Conservation (phyloP, 2,113 vertebrate genomes). For the Desmodus rotundus region DNA sequence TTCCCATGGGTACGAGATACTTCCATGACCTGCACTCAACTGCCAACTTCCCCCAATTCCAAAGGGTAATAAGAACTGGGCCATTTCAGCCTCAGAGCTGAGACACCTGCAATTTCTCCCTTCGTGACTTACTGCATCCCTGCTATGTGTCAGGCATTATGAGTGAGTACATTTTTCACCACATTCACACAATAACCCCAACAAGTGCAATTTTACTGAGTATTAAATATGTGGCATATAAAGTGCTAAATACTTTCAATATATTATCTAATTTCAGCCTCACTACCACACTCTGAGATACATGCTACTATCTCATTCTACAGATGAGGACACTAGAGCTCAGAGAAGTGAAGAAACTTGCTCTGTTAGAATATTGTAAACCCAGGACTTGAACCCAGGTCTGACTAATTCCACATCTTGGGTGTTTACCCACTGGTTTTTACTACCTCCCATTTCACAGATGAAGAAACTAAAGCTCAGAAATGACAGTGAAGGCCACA, state of each 20-base stretch:
- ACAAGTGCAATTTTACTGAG: not conserved
- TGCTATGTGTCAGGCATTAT: not conserved
- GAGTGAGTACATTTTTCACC: not conserved
- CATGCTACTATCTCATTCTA: not conserved
- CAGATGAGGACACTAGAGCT: not conserved
- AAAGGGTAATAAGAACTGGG: not conserved
- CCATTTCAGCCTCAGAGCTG: not conserved
- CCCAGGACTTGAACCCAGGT: not conserved
- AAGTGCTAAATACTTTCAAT: not conserved
- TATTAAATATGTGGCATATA: not conserved
- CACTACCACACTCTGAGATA: not conserved
- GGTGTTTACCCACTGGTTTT: not conserved
- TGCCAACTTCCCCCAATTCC: not conserved
- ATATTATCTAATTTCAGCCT: not conserved
- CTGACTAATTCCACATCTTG: not conserved
- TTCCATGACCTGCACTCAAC: not conserved
- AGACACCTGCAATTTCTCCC: not conserved
- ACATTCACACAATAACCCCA: not conserved
- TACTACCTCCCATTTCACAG: not conserved
- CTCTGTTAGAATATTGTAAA: not conserved
- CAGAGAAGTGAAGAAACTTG: not conserved
- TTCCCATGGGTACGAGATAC: constrained; percentile 52
- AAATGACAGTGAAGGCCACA: not conserved
- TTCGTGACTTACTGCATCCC: not conserved
- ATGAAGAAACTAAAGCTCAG: not conserved